Evolutionary conservation across 2,113 vertebrate genomes (phyloP), one percentile per base, ranked within the genome.

Genomic region (Barnardius zonarius): DNA sequence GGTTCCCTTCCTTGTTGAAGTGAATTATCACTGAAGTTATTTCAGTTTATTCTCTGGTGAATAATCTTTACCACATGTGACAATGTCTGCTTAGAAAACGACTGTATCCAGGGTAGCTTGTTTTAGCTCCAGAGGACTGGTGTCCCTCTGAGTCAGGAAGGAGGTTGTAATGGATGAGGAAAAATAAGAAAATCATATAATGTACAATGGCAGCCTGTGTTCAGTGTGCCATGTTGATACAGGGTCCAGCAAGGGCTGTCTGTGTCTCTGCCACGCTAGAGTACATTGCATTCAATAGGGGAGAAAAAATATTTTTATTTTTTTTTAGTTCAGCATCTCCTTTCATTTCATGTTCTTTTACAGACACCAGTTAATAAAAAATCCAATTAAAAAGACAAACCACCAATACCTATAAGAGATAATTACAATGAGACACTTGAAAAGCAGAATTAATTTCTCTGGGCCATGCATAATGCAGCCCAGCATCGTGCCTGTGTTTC

Each of bases 151-250:
- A 77, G 88, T 89, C 91, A 92, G 92, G 88, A 95, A 95, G 59
- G 67, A 91, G 74, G 51, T 67, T 89, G 49, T 94, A 96, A 92
- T 74, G 91, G 93, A 96, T 93, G 92, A 79, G 74, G 83, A 73
- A 91, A 94, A 93, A 44, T 55, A 86, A 57, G 54, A 73, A 82
- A 85, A 80, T 74, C 48, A 13, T 76, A 73, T 77, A 83, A 83
- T 63, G 63, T 93, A 95, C 83, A 95, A 92, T 87, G 87, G 69
- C 52, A 85, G 77, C 25, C 70, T 94, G 83, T 93, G 86, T 95
- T 96, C 57, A 39, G 62, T 46, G 12, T 66, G 17, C 48, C 9
- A 9, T 81, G 52, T 46, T 89, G 85, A 37, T 87, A 39, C 17
- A 43, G 62, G 23, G 43, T 89, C 57, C 54, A 57, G 69, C 59